Conservation (phyloP, 2,797 vertebrate genomes). For the Mallotus villosus region DNA sequence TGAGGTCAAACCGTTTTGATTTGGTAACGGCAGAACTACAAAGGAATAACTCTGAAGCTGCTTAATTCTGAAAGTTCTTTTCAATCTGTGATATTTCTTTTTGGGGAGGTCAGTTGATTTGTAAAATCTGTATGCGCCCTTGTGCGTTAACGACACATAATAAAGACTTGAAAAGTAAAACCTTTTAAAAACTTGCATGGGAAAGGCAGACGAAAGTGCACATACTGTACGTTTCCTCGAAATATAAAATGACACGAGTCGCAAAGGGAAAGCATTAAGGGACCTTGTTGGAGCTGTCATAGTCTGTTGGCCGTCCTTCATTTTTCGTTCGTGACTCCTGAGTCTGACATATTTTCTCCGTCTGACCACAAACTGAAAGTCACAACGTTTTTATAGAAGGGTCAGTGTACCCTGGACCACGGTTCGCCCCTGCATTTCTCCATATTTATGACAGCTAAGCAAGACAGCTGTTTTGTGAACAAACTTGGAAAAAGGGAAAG, state of each 20-base stretch:
- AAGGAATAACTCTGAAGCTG: not conserved
- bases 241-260: not conserved
- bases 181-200: not conserved
- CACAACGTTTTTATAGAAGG: conserved; percentile 11
- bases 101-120: not conserved
- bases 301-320: conserved; percentile 4
- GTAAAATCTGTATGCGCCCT: not conserved
- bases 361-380: conserved; percentile 30
- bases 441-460: conserved; percentile 43
- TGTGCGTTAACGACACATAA: not conserved
- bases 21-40: not conserved
- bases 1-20: too few species aligned
- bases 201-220: not conserved
- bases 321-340: not conserved
- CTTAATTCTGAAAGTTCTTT: not conserved
- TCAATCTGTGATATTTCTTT: not conserved
- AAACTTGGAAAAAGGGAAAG: conserved; percentile 22
- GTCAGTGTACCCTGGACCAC: not conserved
- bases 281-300: not conserved
- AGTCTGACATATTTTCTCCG: not conserved
- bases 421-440: conserved; percentile 16
- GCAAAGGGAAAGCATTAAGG: not conserved
- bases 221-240: not conserved
- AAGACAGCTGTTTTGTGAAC: conserved; percentile 34
- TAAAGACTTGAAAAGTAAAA: not conserved